These are phyloP conservation scores for Pitangus sulphuratus DNA, from an alignment of 2,797 vertebrate genomes.

Conservation along the genomic window DNA sequence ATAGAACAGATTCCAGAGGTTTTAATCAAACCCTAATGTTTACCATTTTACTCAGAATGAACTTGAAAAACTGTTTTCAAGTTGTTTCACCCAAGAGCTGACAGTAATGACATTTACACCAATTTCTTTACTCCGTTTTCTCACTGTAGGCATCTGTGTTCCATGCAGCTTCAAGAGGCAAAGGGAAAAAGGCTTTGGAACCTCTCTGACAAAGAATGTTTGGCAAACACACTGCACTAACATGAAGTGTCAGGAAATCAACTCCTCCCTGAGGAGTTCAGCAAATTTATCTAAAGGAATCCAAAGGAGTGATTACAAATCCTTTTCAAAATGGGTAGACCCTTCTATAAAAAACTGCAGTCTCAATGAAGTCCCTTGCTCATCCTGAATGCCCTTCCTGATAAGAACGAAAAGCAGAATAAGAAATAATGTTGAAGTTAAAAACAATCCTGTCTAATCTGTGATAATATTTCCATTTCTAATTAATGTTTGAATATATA, in stretches of 20 bases:
- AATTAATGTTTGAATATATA: not conserved
- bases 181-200: slow-evolving; percentile 28
- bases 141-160: slow-evolving; percentile 33
- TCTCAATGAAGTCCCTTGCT: slow-evolving; percentile 43
- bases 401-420: not conserved
- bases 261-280: slow-evolving; percentile 63
- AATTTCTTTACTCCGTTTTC: slow-evolving; percentile 29
- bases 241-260: slow-evolving; percentile 58
- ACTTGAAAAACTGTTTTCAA: not conserved
- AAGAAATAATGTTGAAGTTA: not conserved
- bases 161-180: slow-evolving; percentile 28
- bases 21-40: not conserved
- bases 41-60: not conserved
- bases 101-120: slow-evolving; percentile 41
- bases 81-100: not conserved
- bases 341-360: slow-evolving; percentile 20
- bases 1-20: rapidly evolving
- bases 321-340: slow-evolving; percentile 40
- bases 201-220: slow-evolving; percentile 50
- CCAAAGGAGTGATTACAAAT: slow-evolving; percentile 19
- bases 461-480: not conserved
- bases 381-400: slow-evolving; percentile 9
- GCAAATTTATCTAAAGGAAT: slow-evolving; percentile 62
- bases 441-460: not conserved
- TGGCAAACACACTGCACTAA: slow-evolving; percentile 54